Evolutionary conservation across 1,140 invertebrate species (phyloP).

Genomic region (Anagrus nilaparvatae): DNA sequence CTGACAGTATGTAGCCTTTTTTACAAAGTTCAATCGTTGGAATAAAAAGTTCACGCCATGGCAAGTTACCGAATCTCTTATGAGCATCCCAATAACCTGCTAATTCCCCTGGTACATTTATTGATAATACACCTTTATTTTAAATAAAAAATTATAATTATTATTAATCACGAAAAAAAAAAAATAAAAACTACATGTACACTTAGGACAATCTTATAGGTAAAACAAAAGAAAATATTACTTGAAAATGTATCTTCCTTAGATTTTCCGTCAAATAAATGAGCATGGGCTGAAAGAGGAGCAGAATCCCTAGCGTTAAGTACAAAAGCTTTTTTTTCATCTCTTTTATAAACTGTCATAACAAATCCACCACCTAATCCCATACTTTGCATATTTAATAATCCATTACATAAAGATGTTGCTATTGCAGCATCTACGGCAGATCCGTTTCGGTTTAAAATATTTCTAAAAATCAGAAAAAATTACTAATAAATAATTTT

Average conservation of each 20-base stretch:
- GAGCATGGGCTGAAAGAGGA: conserved; percentile 50
- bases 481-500: conserved; percentile 2
- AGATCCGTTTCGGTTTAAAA: conserved; percentile 67
- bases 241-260: conserved; percentile 20
- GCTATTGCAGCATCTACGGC: conserved; percentile 82
- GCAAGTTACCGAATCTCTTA: conserved; percentile 66
- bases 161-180: no score
- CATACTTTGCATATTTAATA: conserved; percentile 76
- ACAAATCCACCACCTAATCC: conserved; percentile 82
- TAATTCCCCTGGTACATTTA: conserved; percentile 85
- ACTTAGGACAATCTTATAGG: no score
- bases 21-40: conserved; percentile 69
- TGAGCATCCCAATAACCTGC: conserved; percentile 80
- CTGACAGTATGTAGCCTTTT: conserved; percentile 61
- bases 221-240: no score
- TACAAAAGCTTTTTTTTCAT: conserved; percentile 47
- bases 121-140: conserved; percentile 56
- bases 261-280: conserved; percentile 57
- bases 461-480: conserved; percentile 46
- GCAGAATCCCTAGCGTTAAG: conserved; percentile 78
- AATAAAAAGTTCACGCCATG: conserved; percentile 70
- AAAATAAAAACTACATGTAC: no score
- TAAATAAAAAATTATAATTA: not conserved
- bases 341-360: conserved; percentile 67
- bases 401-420: conserved; percentile 73